Evolutionary conservation across 2,797 vertebrate species (phyloP), one percentile per base, ranked within the genome.

Genomic region (Balearica regulorum): DNA sequence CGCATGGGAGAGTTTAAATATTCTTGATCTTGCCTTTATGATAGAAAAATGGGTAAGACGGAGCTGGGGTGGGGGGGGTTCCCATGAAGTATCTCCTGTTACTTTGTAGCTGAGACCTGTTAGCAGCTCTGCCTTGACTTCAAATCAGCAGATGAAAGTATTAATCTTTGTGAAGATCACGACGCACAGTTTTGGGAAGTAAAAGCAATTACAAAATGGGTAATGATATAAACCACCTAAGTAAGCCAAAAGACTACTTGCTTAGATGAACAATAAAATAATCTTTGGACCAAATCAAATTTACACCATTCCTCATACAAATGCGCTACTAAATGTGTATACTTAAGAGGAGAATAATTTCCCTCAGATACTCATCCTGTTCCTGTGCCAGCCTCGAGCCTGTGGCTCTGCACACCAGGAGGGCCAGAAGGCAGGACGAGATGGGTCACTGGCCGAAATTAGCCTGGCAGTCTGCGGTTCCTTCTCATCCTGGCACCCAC

Each of bases 201-300:
- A 80, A 91, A 95, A 90, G 48, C 54, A 96, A 78, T 83, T 68
- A 71, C 26, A 54, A 57, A 75, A 54, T 0, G 5, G 20, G 35
- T 58, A 91, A 75, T 57, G 16, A 78, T 61, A 83, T 61, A 64
- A 93, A 49, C 24, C 13, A 64, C 41, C 2, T 58, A 73, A 87
- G 54, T 22, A 87, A 95, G 80, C 85, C 94, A 90, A 72, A 90
- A 78, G 26, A n/a, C 53, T 76, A 68, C 87, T 86, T 69, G 66
- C 51, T 76, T 86, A 91, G 69, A 88, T 90, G 54, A 96, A 54
- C 58, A 84, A 49, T 84, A 89, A 92, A 73, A 80, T n/a, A 29
- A 41, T 35, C 71, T 78, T 73, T 61, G 44, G 54, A 80, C 46
- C 28, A 78, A 83, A 83, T 72, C 4, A 91, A 79, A 78, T 65